Conservation (phyloP, 2,797 vertebrate genomes). For the Chelon labrosus region DNA sequence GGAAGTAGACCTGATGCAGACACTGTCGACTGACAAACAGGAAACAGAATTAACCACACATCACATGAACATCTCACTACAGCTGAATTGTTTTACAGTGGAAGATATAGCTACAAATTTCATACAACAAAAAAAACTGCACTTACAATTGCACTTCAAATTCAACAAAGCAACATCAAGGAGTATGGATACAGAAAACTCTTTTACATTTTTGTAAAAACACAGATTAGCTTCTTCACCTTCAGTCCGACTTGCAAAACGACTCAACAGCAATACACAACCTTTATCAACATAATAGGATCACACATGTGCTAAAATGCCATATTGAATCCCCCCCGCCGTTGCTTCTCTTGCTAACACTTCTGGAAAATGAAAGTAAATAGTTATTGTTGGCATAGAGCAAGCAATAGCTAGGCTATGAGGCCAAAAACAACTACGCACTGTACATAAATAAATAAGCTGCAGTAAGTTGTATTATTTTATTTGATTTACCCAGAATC, state of each 20-base stretch:
- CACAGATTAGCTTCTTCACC: too few relatives aligned
- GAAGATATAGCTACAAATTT: neutral
- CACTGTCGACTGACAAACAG: conserved; percentile 27
- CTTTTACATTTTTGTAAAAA: neutral
- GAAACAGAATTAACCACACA: conserved; percentile 50
- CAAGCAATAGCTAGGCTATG: too few relatives aligned
- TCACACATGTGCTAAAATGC: neutral
- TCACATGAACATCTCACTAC: conserved; percentile 1
- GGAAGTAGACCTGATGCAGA: too few relatives aligned
- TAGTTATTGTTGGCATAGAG: neutral
- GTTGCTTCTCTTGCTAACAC: too few relatives aligned
- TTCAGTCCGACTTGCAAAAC: neutral
- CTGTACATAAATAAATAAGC: neutral
- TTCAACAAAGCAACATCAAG: too few relatives aligned
- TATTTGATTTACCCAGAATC: too few relatives aligned
- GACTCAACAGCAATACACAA: neutral
- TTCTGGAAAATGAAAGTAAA: neutral
- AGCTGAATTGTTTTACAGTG: neutral
- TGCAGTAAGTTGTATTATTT: neutral
- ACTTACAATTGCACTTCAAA: too few relatives aligned
- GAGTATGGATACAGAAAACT: neutral
- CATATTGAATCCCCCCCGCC: too few relatives aligned
- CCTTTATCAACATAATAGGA: neutral
- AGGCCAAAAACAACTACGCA: too few relatives aligned
- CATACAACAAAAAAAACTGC: neutral